Evolutionary conservation across 2,888 invertebrate species (phyloP), one percentile per base, ranked within the genome.

Genomic region (Agapostemon virescens): DNA sequence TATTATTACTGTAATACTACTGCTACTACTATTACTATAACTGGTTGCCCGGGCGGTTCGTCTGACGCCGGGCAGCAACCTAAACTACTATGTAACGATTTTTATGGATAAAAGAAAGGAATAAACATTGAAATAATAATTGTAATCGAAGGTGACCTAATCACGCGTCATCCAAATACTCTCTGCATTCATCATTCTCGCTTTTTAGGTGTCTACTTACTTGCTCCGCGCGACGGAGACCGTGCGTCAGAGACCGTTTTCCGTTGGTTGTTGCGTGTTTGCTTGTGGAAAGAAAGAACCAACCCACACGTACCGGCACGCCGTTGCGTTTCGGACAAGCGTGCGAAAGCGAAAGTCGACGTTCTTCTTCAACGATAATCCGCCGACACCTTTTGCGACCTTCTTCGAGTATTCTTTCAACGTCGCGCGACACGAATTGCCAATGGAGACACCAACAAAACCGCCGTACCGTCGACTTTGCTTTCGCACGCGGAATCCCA

Each of bases 51-150:
- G 87, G 49, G 85, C 87, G 85, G 89, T 81, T 86, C 85, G 86
- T 87, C 85, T 85, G 84, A 81, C 77, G 88, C 79, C 86, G 85
- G 88, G 88, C 89, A 88, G 85, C 86, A 86, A 88, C 86, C 84
- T 86, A 88, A 91, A 90, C 86, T 90, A 91, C 89, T 91, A 90
- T 92, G 90, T 92, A 92, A 92, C 89, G 87, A 92, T 92, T 92
- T 92, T 90, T 91, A 91, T 91, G 89, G 89, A 91, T 90, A 89
- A 90, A 86, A 85, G 85, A 84, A 88, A 89, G 84, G 87, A 86
- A 90, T 89, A 90, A 91, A 90, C 87, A 86, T 89, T 90, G 85
- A 90, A 90, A 86, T 89, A 89, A 90, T 89, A 89, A 88, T 87
- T 88, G 86, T 87, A 87, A 86, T 87, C 77, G 87, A 87, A 74